Evolutionary conservation across 2,113 vertebrate genomes (phyloP), one percentile per base, ranked within the genome.

Genomic region (Chlamydotis undulata): DNA sequence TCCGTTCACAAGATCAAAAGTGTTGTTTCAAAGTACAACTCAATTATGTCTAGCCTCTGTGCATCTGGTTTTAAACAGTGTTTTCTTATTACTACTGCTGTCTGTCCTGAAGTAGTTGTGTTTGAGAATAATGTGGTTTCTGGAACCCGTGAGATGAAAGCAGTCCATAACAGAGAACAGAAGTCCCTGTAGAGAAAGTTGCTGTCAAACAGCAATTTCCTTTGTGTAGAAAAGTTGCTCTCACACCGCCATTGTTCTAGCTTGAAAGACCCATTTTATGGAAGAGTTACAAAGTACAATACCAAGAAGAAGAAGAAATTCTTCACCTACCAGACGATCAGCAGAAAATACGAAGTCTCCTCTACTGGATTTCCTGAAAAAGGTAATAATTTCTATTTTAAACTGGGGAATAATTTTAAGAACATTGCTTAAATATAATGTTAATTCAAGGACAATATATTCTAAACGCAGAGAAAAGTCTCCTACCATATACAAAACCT

Each of bases 321-420:
- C 76, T 87, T 65, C 92, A 98, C 99, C 97, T 99, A 99, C 99
- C 99, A 99, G 98, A 89, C 99, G 98, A 97, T 99, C 99, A 3
- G 99, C 99, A 98, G 99, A 99, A 98, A 99, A 99, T 59, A 99
- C 99, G 94, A 99, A 99, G 98, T 99, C 99, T 80, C 99, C 99
- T 98, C 99, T 98, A 98, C 99, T 99, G 96, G 99, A 99, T 96
- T 99, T 98, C 97, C 99, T 99, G 98, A 93, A 97, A 97, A 97
- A 86, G 50, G 71, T 67, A 80, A 83, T 37, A 91, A 87, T 92
- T 64, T 57, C 3, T 67, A 39, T 59, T 86, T 92, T 80, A 93
- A 67, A 10, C 2, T 53, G 22, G 33, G 39, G 31, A 91, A 73
- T 53, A 68, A 79, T 78, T 68, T 81, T 15, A 57, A 60, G 37